Conservation (phyloP, 2,797 vertebrate species). For the Netta rufina region DNA sequence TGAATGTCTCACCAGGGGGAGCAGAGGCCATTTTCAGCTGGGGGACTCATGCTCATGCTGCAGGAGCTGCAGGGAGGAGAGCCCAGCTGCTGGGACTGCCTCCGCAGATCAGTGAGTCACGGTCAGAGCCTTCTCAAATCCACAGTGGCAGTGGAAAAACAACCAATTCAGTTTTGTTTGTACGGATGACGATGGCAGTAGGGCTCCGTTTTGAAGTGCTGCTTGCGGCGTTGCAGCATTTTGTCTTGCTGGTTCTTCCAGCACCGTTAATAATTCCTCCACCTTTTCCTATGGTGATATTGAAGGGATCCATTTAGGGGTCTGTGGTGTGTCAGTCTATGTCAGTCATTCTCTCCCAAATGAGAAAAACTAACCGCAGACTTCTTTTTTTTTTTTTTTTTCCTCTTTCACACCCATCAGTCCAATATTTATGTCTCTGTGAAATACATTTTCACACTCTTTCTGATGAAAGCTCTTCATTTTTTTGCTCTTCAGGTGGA, state of each 20-base stretch:
- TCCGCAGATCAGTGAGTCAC: rapidly evolving
- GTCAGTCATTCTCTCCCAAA: not conserved
- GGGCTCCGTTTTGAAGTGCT: not conserved
- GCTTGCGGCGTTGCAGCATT: not conserved
- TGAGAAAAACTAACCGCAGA: not conserved
- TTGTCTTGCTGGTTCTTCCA: not conserved
- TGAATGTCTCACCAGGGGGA: rapidly evolving
- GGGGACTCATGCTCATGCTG: no score
- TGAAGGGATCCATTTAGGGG: not conserved
- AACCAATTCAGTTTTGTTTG: rapidly evolving
- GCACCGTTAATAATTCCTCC: not conserved
- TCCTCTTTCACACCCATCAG: not conserved
- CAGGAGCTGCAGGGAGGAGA: not conserved
- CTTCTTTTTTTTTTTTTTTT: not conserved
- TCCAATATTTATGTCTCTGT: not conserved
- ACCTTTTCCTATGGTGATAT: not conserved
- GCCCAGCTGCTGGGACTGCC: rapidly evolving
- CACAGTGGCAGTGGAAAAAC: not conserved
- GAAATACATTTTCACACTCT: not conserved
- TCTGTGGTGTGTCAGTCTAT: not conserved
- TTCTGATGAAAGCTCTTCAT: not conserved
- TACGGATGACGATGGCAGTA: not conserved
- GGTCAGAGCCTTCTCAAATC: not conserved
- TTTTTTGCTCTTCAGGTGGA: not conserved
- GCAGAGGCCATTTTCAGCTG: not conserved